Evolutionary conservation across 1,140 invertebrate genomes (phyloP), one percentile per base, ranked within the genome.

Genomic region (Paraescarpia echinospica): DNA sequence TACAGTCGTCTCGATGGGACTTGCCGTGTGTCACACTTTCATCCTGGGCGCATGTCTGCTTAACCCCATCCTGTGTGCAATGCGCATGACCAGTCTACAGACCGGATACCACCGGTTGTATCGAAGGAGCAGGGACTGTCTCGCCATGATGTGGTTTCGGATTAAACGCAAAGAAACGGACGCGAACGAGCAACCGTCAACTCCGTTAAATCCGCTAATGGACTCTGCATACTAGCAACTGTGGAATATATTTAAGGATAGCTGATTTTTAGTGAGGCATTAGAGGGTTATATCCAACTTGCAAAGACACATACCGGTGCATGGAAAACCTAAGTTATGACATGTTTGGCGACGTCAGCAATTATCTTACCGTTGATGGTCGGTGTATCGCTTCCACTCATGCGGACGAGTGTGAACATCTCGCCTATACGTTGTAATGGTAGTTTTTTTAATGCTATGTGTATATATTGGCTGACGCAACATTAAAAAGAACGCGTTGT

Each of bases 181-280:
- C 34, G 77, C 34, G 9, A 91, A 91, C 34, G 92, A 48, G 18
- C 35, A 48, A 41, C 92, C 92, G 35, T 91, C 92, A 18, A 93
- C 92, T 18, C 92, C 92, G 34, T 89, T 93, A 27, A 93, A 91
- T 77, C 92, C 89, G 48, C 91, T 93, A 27, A 77, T 77, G 59
- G 59, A 77, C 12, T 77, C 59, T 27, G 27, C 59, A 22, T 77
- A 77, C 59, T 77, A 77, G 59, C 14, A 27, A 77, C 59, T 27
- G 4, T 77, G 59, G 59, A 4, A 27, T 12, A 31, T 27, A 27
- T 12, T 77, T 27, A 27, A 77, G 9, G 4, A 77, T 18, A 27
- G 18, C 14, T 18, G 14, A 77, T 12, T 77, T 77, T 77, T 2
- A 77, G 22, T 77, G 22, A 6, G 2, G 27, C 59, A 14, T 77